A percentile compares a stretch with the other conserved stretches of the same genome.
phyloP scores from a whole-genome alignment of 2,113 vertebrate species.

The Chauna torquata region DNA sequence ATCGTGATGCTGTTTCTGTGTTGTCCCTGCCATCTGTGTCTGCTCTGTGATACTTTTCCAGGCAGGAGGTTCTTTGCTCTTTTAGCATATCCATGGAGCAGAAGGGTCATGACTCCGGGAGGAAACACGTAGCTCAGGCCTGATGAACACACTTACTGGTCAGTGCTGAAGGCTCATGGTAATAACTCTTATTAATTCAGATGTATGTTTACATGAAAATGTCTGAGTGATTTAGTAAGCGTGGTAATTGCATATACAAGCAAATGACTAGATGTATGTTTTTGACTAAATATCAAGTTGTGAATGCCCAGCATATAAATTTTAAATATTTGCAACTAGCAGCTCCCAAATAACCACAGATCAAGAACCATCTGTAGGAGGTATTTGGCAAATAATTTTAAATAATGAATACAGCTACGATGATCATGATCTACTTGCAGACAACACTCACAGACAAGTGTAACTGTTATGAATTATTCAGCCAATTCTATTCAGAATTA shows the following conservation, averaged over 20 bases:
- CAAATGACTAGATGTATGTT: background rate
- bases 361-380: background rate
- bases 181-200: background rate
- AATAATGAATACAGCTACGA: background rate
- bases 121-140: background rate
- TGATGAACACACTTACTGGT: background rate
- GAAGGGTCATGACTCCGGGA: background rate
- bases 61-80: background rate
- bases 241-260: background rate
- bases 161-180: background rate
- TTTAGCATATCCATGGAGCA: background rate
- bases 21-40: background rate
- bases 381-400: slow-evolving; percentile 13
- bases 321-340: background rate
- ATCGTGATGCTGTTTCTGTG: accelerated
- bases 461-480: slow-evolving; percentile 48
- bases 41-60: background rate
- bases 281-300: background rate
- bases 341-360: background rate
- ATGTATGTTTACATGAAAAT: background rate
- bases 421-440: background rate
- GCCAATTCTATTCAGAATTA: slow-evolving; percentile 21
- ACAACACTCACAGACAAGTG: background rate
- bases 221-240: background rate
- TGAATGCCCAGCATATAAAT: background rate